These are phyloP conservation scores for Spea bombifrons DNA, from an alignment of 2,113 vertebrate genomes.

Conservation along the genomic window DNA sequence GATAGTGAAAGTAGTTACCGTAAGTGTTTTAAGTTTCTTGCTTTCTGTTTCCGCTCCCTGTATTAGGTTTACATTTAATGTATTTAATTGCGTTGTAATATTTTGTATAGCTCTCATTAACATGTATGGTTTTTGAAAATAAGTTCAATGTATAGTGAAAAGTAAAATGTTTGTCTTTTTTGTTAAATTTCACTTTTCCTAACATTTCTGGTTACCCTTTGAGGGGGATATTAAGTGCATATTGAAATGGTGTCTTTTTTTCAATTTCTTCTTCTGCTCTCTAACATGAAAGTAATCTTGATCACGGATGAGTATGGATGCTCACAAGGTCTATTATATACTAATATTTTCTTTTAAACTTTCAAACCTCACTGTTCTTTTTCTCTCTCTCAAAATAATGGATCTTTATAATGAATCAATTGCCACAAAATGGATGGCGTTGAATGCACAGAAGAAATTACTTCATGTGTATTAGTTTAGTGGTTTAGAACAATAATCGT, in stretches of 20 bases:
- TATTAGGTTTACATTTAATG: constrained; percentile 7
- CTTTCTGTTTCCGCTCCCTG: constrained; percentile 38
- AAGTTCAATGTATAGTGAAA: no score
- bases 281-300: constrained; percentile 78
- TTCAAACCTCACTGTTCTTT: constrained; percentile 56
- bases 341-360: constrained; percentile 68
- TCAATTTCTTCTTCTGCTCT: constrained; percentile 64
- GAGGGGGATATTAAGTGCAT: neutral
- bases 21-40: constrained; percentile 78
- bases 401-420: neutral
- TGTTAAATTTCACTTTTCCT: constrained; percentile 30
- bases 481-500: neutral
- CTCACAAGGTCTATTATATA: constrained; percentile 70
- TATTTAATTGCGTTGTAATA: neutral
- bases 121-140: no score
- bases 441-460: neutral
- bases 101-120: neutral
- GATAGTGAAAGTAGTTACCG: constrained; percentile 99
- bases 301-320: constrained; percentile 79
- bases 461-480: neutral
- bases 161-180: neutral
- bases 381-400: neutral
- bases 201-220: constrained; percentile 25
- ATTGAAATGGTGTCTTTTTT: constrained; percentile 40
- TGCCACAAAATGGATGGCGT: neutral